A percentile compares a stretch with the other conserved stretches of the same genome.
These are phyloP conservation scores for Pygocentrus nattereri DNA, from an alignment of 2,797 vertebrate genomes.

Conservation along the genomic window DNA sequence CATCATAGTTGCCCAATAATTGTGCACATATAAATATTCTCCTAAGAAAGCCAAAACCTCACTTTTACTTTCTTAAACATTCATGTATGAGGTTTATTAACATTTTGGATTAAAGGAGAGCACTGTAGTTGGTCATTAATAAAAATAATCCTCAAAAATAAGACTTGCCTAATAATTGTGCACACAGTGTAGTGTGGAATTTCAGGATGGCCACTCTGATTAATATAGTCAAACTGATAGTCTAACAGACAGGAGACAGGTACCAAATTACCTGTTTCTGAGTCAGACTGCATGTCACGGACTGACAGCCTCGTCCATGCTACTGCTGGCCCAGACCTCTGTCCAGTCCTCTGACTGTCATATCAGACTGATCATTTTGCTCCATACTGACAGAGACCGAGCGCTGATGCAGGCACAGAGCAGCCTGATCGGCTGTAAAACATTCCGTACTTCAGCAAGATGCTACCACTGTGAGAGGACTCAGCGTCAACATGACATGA, in stretches of 20 bases:
- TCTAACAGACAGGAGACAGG: not conserved
- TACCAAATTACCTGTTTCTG: not conserved
- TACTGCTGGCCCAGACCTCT: constrained; percentile 10
- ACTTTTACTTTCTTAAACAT: too few relatives aligned
- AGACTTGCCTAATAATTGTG: too few relatives aligned
- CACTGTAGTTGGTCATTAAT: too few relatives aligned
- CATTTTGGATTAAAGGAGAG: too few relatives aligned
- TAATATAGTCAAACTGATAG: not conserved
- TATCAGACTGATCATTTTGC: constrained; percentile 25
- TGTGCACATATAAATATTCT: too few relatives aligned
- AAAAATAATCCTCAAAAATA: too few relatives aligned
- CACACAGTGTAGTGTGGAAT: too few relatives aligned
- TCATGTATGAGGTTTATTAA: too few relatives aligned
- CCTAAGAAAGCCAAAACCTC: too few relatives aligned
- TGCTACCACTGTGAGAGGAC: constrained; percentile 14
- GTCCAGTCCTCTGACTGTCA: constrained; percentile 26
- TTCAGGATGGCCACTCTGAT: not conserved
- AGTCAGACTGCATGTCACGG: constrained; percentile 21
- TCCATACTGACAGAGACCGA: constrained; percentile 35
- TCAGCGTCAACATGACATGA: constrained; percentile 14
- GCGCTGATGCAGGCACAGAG: constrained; percentile 24
- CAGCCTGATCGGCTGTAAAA: constrained; percentile 44
- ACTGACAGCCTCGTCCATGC: not conserved
- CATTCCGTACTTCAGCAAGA: constrained; percentile 14
- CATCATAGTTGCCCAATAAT: too few relatives aligned